Conservation (phyloP, 2,888 invertebrate species). For the Epicampocera succincta region DNA sequence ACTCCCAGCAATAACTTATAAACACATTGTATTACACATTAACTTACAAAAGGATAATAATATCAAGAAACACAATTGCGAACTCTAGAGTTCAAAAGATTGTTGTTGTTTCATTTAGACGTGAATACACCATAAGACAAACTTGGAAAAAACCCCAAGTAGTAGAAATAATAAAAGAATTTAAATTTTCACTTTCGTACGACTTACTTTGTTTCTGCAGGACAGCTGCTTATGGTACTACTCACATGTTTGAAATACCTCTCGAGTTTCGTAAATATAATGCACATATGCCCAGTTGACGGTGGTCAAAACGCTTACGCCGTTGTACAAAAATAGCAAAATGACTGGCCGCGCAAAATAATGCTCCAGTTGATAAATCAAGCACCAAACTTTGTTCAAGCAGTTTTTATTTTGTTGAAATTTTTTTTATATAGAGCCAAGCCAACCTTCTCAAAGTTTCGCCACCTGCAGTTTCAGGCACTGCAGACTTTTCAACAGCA, state of each 20-base stretch:
- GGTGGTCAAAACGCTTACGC: constrained; percentile 12
- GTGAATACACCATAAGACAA: too few relatives aligned
- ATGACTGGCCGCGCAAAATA: constrained; percentile 48
- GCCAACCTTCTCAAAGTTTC: not conserved
- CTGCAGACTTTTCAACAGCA: constrained; percentile 3
- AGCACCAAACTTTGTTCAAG: constrained; percentile 11
- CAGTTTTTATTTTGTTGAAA: constrained; percentile 19
- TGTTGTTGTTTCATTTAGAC: too few relatives aligned
- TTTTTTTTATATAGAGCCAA: not conserved
- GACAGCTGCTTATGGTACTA: not conserved
- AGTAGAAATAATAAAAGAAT: too few relatives aligned
- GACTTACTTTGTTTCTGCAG: too few relatives aligned
- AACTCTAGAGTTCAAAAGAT: too few relatives aligned
- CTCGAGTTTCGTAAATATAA: not conserved
- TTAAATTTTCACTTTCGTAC: too few relatives aligned
- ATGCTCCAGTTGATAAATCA: constrained; percentile 9
- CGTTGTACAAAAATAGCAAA: constrained; percentile 22
- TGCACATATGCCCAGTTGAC: constrained; percentile 45
- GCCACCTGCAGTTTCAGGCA: not conserved
- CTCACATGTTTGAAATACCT: constrained; percentile 10
- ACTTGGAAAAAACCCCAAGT: too few relatives aligned
- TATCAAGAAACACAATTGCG: too few relatives aligned
- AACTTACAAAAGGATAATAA: too few relatives aligned
- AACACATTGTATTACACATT: too few relatives aligned
- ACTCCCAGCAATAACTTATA: too few relatives aligned